Evolutionary conservation across 2,113 vertebrate genomes (phyloP).

Genomic region (Pituophis catenifer): DNA sequence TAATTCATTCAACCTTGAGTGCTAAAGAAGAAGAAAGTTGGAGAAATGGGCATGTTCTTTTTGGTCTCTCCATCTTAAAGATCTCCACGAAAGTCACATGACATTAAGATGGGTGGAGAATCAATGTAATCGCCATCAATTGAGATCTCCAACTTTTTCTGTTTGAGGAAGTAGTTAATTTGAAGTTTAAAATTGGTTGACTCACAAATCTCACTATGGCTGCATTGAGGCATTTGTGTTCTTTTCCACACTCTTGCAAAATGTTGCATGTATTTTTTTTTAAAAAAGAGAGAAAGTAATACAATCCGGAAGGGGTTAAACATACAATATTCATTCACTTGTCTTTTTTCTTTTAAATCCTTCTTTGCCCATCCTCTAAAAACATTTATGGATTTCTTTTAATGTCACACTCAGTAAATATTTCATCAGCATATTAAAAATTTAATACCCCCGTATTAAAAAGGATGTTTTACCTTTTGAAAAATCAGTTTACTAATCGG

Average conservation of each 20-base stretch:
- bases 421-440: slow-evolving; percentile 54
- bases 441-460: slow-evolving; percentile 52
- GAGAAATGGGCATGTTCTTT: neutral
- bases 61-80: neutral
- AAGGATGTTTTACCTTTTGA: slow-evolving; percentile 44
- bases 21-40: neutral
- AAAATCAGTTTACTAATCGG: slow-evolving; percentile 56
- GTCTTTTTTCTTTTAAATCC: slow-evolving; percentile 16
- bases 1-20: neutral
- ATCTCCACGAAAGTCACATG: neutral
- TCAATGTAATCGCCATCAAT: neutral
- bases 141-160: neutral
- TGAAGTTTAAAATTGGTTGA: neutral
- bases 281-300: neutral
- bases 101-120: neutral
- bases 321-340: slow-evolving; percentile 20
- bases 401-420: slow-evolving; percentile 49
- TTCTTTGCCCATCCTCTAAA: slow-evolving; percentile 26
- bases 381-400: slow-evolving; percentile 36
- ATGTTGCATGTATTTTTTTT: neutral
- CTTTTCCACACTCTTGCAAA: neutral
- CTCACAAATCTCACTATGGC: neutral
- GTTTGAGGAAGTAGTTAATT: neutral
- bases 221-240: neutral
- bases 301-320: neutral